phyloP scores from a whole-genome alignment of 2,888 invertebrate genomes.

The Mythimna ferrago region DNA sequence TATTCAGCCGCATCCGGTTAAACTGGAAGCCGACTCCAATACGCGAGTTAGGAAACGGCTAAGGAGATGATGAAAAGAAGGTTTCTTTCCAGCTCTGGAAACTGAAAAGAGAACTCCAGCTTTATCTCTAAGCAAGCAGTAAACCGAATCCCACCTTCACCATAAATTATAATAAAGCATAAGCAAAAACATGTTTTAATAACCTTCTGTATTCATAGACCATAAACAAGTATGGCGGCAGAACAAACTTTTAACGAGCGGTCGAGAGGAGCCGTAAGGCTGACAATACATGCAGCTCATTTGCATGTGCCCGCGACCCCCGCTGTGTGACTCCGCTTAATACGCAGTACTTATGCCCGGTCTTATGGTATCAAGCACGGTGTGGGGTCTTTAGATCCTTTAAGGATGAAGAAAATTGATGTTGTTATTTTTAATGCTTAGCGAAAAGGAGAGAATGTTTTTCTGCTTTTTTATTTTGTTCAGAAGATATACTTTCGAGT shows the following conservation, averaged over 20 bases:
- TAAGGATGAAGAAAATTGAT: slow-evolving; percentile 17
- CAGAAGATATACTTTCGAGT: not conserved
- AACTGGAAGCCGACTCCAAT: too few species aligned
- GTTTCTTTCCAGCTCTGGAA: too few species aligned
- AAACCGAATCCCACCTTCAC: not conserved
- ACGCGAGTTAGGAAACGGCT: too few species aligned
- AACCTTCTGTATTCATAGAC: slow-evolving; percentile 29
- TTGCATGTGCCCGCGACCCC: slow-evolving; percentile 51
- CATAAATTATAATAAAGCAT: slow-evolving; percentile 3
- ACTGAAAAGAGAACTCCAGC: not conserved
- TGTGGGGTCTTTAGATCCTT: slow-evolving; percentile 13
- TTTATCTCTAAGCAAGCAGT: not conserved
- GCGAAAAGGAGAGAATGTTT: not conserved
- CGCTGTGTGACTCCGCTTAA: slow-evolving; percentile 48
- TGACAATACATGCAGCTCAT: slow-evolving; percentile 47
- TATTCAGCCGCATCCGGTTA: too few species aligned
- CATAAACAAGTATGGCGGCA: slow-evolving; percentile 24
- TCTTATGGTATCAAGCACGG: slow-evolving; percentile 26
- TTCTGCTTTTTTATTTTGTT: not conserved
- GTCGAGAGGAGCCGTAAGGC: slow-evolving; percentile 49
- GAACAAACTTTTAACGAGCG: slow-evolving; percentile 62
- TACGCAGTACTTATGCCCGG: slow-evolving; percentile 48
- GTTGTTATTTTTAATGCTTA: slow-evolving; percentile 30
- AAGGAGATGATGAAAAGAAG: too few species aligned
- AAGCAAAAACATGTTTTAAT: slow-evolving; percentile 31